Conservation (phyloP, 2,113 vertebrate species). For the Grus americana region DNA sequence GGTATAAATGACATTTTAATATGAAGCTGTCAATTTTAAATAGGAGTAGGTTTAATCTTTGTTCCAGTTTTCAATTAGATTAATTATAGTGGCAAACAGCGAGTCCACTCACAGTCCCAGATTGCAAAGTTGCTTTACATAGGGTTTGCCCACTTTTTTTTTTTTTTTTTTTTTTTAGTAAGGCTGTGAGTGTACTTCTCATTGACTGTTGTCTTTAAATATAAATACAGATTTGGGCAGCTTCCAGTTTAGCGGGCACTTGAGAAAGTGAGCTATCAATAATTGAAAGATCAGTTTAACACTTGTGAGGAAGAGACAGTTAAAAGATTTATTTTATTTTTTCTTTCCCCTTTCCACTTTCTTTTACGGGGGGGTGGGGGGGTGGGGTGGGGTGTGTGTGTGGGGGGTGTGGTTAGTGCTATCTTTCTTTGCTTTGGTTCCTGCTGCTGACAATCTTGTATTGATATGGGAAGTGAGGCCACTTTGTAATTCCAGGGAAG, state of each 20-base stretch:
- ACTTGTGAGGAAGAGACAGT: not conserved
- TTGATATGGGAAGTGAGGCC: not conserved
- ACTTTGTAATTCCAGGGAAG: not conserved
- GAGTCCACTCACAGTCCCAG: not conserved
- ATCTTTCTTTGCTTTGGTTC: not conserved
- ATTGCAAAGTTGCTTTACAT: not conserved
- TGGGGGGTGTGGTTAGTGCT: not conserved
- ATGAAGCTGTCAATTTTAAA: not conserved
- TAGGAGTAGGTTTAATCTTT: not conserved
- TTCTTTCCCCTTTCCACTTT: not conserved
- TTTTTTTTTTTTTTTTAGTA: not conserved
- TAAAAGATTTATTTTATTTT: not conserved
- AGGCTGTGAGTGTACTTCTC: not conserved
- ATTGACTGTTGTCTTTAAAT: not conserved
- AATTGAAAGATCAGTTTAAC: constrained; percentile 9
- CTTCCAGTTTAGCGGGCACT: not conserved
- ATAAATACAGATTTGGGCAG: not conserved
- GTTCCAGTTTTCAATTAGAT: not conserved
- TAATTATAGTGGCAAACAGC: not conserved
- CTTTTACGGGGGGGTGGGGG: not conserved
- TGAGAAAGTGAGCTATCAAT: not conserved
- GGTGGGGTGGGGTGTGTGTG: too few species aligned
- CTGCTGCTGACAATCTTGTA: not conserved
- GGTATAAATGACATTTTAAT: not conserved
- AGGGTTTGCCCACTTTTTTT: not conserved